A percentile compares a stretch with the other conserved stretches of the same genome.
These are phyloP conservation scores for Mormyrops boulengeri DNA, from an alignment of 2,797 vertebrate species.

Conservation along the genomic window DNA sequence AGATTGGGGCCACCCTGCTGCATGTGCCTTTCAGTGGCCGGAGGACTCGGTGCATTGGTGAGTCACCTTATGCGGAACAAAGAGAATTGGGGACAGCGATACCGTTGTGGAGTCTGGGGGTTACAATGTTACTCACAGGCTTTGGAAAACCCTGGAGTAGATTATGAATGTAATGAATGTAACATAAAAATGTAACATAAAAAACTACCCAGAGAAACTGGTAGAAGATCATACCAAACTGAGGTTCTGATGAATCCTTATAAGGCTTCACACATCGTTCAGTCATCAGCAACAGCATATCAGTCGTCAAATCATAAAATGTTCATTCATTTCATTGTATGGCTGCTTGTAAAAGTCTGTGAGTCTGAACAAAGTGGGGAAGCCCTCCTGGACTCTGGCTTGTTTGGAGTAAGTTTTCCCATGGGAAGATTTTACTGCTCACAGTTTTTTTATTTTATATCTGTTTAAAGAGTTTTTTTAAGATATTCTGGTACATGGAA, in stretches of 20 bases:
- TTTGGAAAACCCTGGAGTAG: background rate
- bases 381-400: too few species aligned
- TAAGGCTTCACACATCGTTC: background rate
- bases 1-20: background rate
- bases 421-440: background rate
- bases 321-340: background rate
- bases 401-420: background rate
- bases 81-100: slow-evolving; percentile 10
- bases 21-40: slow-evolving; percentile 85
- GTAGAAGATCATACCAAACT: background rate
- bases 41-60: slow-evolving; percentile 68
- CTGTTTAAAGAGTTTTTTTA: background rate
- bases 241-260: background rate
- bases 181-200: background rate
- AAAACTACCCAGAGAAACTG: background rate
- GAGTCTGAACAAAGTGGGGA: background rate
- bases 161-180: too few species aligned
- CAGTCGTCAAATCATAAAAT: background rate
- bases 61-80: slow-evolving; percentile 64
- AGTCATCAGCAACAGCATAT: too few species aligned
- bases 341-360: background rate
- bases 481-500: background rate
- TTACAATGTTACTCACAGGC: background rate
- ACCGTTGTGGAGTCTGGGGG: background rate
- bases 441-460: background rate